phyloP scores from a whole-genome alignment of 2,797 vertebrate species.

The Neoniphon sammara region DNA sequence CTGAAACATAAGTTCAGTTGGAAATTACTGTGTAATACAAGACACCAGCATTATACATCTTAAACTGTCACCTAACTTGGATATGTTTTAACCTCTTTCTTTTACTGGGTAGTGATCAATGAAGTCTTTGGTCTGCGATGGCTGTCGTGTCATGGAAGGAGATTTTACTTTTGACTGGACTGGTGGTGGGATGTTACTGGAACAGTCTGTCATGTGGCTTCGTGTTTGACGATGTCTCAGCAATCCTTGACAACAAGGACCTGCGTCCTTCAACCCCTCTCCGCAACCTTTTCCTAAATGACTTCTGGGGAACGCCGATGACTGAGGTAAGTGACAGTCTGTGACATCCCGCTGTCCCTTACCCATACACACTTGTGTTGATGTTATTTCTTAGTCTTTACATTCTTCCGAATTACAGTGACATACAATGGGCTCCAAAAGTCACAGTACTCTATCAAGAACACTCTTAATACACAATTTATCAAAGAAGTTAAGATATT shows the following conservation, averaged over 20 bases:
- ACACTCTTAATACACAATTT: no score
- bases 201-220: constrained; percentile 97
- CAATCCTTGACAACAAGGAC: constrained; percentile 99
- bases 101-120: constrained; percentile 77
- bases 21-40: neutral
- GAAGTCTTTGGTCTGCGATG: constrained; percentile 86
- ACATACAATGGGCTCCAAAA: no score
- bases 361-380: neutral
- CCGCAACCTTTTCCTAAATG: constrained; percentile 94
- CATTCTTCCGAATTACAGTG: no score
- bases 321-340: constrained; percentile 85
- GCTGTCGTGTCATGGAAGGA: constrained; percentile 92
- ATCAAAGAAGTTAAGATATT: no score
- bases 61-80: neutral
- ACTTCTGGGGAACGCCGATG: constrained; percentile 99
- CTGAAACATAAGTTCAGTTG: neutral
- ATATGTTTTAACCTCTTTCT: neutral
- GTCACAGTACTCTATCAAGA: no score
- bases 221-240: constrained; percentile 98
- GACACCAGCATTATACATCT: neutral
- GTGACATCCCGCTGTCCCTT: neutral
- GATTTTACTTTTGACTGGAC: constrained; percentile 87
- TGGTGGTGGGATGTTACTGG: constrained; percentile 96
- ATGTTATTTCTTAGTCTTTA: no score
- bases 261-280: constrained; percentile 93